Evolutionary conservation across 2,797 vertebrate genomes (phyloP), one percentile per base, ranked within the genome.

Genomic region (Spatula clypeata): DNA sequence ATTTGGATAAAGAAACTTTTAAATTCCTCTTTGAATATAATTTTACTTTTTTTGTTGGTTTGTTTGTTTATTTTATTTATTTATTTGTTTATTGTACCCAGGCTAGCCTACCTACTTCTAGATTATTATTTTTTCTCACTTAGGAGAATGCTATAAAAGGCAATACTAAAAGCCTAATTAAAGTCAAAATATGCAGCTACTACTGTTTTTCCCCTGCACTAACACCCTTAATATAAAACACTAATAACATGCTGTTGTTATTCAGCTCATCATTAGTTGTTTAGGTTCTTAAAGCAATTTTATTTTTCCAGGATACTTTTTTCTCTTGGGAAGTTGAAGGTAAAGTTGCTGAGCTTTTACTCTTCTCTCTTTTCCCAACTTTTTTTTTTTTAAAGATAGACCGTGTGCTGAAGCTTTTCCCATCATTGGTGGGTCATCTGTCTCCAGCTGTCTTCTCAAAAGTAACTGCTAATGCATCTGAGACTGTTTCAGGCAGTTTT

Each of bases 391-490:
- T 62, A 70, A 54, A 31, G 12, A 51, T 11, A 55, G 17, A 21
- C 1, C 6, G 26, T 3, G 1, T 34, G 23, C 8, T 38, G 79
- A 7, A 0, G 3, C 26, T 11, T 0, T 76, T 79, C 6, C 36
- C 5, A n/a, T 8, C 7, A 1, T 0, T 57, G 58, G 12, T 79
- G 47, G 27, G 21, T 77, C 64, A 91, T 9, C 34, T 38, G 79
- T 34, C 38, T 13, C 13, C 19, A 74, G 31, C 3, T 86, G 13
- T 71, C 21, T 42, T 18, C 42, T 66, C 1, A 5, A 60, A 84
- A 86, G 44, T 51, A 70, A 29, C 29, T 44, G 42, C n/a, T 94
- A 66, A 76, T 0, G 0, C 4, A 1, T 55, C 36, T 44, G 51
- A 87, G n/a, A 58, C 6, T 23, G 17, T 70, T 95, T 92, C 32